Evolutionary conservation across 2,888 invertebrate genomes (phyloP).

Genomic region (Prostheceraeus crozeri): DNA sequence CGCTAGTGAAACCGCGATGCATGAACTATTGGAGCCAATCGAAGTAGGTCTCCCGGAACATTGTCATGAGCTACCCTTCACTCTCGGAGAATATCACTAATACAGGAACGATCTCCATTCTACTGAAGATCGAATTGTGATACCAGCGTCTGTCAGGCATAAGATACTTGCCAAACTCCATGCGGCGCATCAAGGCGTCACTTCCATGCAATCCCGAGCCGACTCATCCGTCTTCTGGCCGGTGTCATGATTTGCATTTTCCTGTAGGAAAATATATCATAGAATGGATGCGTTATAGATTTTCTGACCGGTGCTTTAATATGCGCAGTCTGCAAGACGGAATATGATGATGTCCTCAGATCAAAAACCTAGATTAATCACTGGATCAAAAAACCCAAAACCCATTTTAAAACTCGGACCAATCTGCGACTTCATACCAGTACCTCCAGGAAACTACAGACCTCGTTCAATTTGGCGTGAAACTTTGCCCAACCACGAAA

Average conservation of each 20-base stretch:
- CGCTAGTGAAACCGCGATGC: conserved; percentile 1
- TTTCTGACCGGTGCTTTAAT: too few relatives aligned
- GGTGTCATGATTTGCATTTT: too few relatives aligned
- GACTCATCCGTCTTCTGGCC: conserved; percentile 42
- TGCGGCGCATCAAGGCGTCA: conserved; percentile 24
- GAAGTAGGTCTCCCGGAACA: conserved; percentile 1
- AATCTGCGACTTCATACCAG: conserved; percentile 33
- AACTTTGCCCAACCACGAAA: too few relatives aligned
- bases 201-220: conserved; percentile 33
- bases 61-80: neutral
- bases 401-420: too few relatives aligned
- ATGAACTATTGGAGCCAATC: neutral
- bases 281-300: too few relatives aligned
- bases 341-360: too few relatives aligned
- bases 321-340: too few relatives aligned
- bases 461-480: too few relatives aligned
- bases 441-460: too few relatives aligned
- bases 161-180: conserved; percentile 14
- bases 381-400: too few relatives aligned
- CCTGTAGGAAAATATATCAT: too few relatives aligned
- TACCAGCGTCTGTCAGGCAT: neutral
- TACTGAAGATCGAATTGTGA: conserved; percentile 1
- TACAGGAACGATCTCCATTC: conserved; percentile 1
- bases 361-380: too few relatives aligned
- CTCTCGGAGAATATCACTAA: neutral